phyloP scores from a whole-genome alignment of 2,888 invertebrate genomes.

The Xylota segnis region DNA sequence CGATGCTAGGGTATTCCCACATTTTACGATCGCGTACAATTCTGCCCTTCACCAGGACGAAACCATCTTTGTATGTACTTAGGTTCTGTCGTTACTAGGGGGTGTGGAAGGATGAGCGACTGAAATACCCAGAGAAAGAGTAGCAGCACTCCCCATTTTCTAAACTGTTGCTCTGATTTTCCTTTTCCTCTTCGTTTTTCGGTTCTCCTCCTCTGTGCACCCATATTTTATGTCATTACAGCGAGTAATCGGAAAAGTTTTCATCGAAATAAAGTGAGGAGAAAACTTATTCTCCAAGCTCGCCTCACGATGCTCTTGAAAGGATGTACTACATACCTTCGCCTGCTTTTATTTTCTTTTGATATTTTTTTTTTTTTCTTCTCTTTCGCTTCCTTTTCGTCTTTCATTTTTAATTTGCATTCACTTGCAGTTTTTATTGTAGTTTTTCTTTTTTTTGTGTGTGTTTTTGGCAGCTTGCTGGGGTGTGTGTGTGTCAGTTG shows the following conservation, averaged over 20 bases:
- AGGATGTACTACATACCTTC: constrained; percentile 39
- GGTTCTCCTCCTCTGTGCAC: constrained; percentile 23
- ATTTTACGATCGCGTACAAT: constrained; percentile 54
- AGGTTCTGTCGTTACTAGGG: neutral
- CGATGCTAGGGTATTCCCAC: constrained; percentile 40
- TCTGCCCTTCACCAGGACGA: constrained; percentile 40
- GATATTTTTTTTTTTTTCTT: constrained; percentile 29
- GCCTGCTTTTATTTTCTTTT: constrained; percentile 41
- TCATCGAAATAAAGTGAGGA: constrained; percentile 56
- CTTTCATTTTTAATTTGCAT: constrained; percentile 64
- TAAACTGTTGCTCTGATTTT: constrained; percentile 75
- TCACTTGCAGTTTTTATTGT: constrained; percentile 67
- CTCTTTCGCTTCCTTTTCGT: neutral
- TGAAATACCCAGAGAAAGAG: neutral
- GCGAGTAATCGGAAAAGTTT: constrained; percentile 75
- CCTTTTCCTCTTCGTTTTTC: neutral
- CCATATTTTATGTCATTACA: constrained; percentile 73
- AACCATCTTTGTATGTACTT: neutral
- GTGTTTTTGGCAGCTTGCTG: constrained; percentile 14
- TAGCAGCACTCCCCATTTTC: constrained; percentile 4
- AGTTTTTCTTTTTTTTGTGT: too few relatives aligned
- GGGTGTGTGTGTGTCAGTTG: constrained; percentile 31
- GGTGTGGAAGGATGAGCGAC: neutral
- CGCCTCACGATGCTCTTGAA: constrained; percentile 27
- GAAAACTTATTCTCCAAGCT: constrained; percentile 43